Evolutionary conservation across 2,113 vertebrate genomes (phyloP).

Genomic region (Sitta europaea): DNA sequence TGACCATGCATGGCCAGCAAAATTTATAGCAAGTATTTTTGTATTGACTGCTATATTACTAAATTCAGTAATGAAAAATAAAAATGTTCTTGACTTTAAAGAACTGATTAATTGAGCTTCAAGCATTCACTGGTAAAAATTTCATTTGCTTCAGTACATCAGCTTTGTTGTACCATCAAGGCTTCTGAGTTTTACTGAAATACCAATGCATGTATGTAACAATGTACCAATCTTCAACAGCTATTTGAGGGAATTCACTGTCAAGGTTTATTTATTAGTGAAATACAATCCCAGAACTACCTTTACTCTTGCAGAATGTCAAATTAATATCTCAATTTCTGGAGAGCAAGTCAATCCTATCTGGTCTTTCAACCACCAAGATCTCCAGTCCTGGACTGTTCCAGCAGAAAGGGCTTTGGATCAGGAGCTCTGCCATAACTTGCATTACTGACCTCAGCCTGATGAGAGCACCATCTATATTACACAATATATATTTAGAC

Average conservation of each 20-base stretch:
- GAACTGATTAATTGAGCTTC: background rate
- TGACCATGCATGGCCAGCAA: background rate
- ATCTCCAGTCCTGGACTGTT: background rate
- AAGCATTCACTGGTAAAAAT: background rate
- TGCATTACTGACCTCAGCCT: background rate
- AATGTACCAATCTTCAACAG: background rate
- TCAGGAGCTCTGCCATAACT: background rate
- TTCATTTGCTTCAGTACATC: background rate
- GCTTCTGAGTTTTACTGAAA: background rate
- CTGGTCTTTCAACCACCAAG: constrained; percentile 5
- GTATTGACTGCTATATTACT: constrained; percentile 16
- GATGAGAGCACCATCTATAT: background rate
- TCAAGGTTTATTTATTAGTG: constrained; percentile 37
- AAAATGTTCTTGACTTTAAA: background rate
- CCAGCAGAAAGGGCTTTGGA: background rate
- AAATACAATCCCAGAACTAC: constrained; percentile 28
- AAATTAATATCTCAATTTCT: background rate
- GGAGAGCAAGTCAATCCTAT: background rate
- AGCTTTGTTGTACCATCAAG: background rate
- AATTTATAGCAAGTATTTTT: constrained; percentile 10
- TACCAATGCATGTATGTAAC: background rate
- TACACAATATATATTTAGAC: background rate
- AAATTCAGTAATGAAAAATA: background rate
- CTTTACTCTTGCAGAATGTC: constrained; percentile 16
- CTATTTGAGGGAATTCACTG: background rate